Percentiles rank a stretch among this genome's conserved stretches.
Evolutionary conservation across 2,888 invertebrate species (phyloP).

Genomic region (Netelia virgata): DNA sequence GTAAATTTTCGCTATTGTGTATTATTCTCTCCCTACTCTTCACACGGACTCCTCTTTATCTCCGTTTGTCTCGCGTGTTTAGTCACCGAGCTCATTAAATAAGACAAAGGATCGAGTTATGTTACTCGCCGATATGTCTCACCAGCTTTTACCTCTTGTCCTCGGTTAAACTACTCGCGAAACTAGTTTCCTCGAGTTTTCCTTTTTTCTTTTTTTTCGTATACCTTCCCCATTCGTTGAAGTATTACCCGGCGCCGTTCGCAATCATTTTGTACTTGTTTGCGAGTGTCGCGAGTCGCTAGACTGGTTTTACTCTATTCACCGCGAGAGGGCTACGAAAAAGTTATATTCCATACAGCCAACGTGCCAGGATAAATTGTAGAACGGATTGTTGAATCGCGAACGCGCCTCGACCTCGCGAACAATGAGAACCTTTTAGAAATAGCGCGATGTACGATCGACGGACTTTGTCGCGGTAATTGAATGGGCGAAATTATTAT

Average conservation of each 20-base stretch:
- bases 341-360: background rate
- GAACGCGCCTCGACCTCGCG: too few relatives aligned
- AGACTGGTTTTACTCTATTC: conserved; percentile 56
- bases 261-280: conserved; percentile 29
- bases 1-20: conserved; percentile 83
- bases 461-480: conserved; percentile 30
- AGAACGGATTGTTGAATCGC: background rate
- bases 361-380: background rate
- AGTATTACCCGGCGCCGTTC: conserved; percentile 31
- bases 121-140: conserved; percentile 43
- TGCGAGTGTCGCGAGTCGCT: conserved; percentile 43
- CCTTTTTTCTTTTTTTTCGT: background rate
- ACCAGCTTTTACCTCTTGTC: conserved; percentile 35
- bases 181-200: conserved; percentile 67
- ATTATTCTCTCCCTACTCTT: conserved; percentile 27
- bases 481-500: conserved; percentile 31
- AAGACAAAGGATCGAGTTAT: conserved; percentile 60
- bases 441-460: background rate
- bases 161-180: conserved; percentile 21
- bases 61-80: conserved; percentile 21
- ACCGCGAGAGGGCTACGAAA: background rate
- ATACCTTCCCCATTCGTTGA: conserved; percentile 6
- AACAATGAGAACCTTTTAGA: conserved; percentile 4
- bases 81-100: conserved; percentile 53
- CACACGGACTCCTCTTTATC: conserved; percentile 6